Base-by-base conservation (phyloP, 2,888 invertebrate genomes). In the Caenorhabditis afra region DNA sequence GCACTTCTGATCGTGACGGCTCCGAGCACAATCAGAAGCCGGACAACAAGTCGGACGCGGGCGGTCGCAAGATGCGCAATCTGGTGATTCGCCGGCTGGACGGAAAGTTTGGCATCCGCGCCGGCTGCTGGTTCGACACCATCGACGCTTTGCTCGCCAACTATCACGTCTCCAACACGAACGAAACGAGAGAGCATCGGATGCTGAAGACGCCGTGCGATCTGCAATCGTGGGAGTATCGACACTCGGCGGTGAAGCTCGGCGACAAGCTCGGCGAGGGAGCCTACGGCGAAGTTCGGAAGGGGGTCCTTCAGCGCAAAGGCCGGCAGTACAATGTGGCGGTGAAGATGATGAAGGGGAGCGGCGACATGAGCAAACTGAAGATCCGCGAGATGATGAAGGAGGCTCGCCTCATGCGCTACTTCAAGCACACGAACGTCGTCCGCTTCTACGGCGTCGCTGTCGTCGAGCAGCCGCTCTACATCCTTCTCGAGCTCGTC, bases 341-440 rank as follows among this genome's bases (percentile, higher is more conserved):
- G 14, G 68, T 81, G 41, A 81, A 81, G 29, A 20, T 81, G 62
- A 70, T 76, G 64, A 77, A 77, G 37, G 70, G 77, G 4, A 16
- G 57, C 18, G 77, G 70, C 8, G 77, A 64, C 11, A 18, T 70
- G 64, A 59, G 57, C 22, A 81, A 81, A 35, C 49, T 45, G 23
- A 79, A 81, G 66, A 79, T 81, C 20, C 62, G 70, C 29, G 81
- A 81, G 20, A 76, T 81, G 79, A 81, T 81, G 81, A 76, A 74
- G 44, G 81, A 81, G 49, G 81, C 81, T 0, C 58, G 81, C 3
- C 66, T 81, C 14, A 76, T 76, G 79, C 57, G 81, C 18, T 68
- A 76, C 57, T 68, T 81, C 52, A 62, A 71, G 20, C 81, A 81
- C 47, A 52, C 22, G 18, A 81, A 81, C 37, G 66, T 81, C 12